These are phyloP conservation scores for Scophthalmus maximus DNA, from an alignment of 2,113 vertebrate species.

Conservation along the genomic window DNA sequence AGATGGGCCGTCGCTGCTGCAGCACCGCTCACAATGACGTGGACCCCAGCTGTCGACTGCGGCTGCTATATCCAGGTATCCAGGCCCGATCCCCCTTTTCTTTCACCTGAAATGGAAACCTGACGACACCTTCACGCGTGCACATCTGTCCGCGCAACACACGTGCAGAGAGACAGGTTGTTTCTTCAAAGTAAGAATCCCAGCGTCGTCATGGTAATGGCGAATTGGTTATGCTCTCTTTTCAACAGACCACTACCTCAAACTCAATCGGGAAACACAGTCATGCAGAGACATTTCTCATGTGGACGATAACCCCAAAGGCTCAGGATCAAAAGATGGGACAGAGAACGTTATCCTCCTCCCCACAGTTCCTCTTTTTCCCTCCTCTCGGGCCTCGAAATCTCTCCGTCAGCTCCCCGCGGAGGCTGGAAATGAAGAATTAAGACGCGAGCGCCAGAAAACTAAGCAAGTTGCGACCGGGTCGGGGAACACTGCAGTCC, in stretches of 20 bases:
- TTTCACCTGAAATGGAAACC: slow-evolving; percentile 45
- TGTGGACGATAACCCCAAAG: slow-evolving; percentile 14
- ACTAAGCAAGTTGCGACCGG: slow-evolving; percentile 65
- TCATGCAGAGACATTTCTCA: neutral
- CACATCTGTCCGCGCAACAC: slow-evolving; percentile 66
- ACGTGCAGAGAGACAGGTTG: too few species aligned
- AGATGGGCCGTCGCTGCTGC: slow-evolving; percentile 61
- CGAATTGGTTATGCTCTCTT: neutral
- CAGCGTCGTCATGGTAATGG: too few species aligned
- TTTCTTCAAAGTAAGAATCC: neutral
- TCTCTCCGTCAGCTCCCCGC: slow-evolving; percentile 47
- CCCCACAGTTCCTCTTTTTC: slow-evolving; percentile 20
- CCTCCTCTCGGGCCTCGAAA: slow-evolving; percentile 37
- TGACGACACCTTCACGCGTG: slow-evolving; percentile 51
- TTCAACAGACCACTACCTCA: neutral
- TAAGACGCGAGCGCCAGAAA: slow-evolving; percentile 67
- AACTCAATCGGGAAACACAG: too few species aligned
- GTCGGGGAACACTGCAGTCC: slow-evolving; percentile 58
- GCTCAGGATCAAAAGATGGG: slow-evolving; percentile 33
- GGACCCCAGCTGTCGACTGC: slow-evolving; percentile 55
- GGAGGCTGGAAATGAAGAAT: slow-evolving; percentile 77
- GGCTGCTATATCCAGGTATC: slow-evolving; percentile 57
- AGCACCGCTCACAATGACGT: slow-evolving; percentile 59
- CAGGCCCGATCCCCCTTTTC: slow-evolving; percentile 32
- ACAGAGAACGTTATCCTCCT: slow-evolving; percentile 12